Percentiles rank a stretch among this genome's conserved stretches.
phyloP scores from a whole-genome alignment of 2,797 vertebrate genomes.

The Poecilia velifera region DNA sequence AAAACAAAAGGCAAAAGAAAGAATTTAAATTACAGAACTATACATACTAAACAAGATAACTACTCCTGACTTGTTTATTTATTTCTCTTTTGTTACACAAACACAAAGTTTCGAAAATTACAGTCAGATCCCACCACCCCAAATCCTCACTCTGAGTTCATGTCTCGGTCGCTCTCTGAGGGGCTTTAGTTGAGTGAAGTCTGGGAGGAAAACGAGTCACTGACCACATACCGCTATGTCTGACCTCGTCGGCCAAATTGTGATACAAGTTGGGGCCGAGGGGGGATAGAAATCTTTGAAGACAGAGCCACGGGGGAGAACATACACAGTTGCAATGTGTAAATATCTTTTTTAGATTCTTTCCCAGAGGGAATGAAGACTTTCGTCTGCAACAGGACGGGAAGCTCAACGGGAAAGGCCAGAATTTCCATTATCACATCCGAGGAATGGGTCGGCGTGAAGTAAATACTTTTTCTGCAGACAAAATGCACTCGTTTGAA shows the following conservation, averaged over 20 bases:
- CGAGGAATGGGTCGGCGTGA: constrained; percentile 64
- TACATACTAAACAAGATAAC: background rate
- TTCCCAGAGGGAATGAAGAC: constrained; percentile 65
- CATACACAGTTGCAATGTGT: constrained; percentile 57
- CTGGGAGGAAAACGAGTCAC: constrained; percentile 62
- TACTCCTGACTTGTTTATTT: background rate
- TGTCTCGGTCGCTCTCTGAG: constrained; percentile 39
- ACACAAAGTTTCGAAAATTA: constrained; percentile 73
- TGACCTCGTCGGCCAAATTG: constrained; percentile 53
- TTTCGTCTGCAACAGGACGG: constrained; percentile 38
- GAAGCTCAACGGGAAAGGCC: constrained; percentile 56
- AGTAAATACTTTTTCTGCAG: constrained; percentile 58
- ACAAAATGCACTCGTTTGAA: constrained; percentile 54
- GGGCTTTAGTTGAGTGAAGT: constrained; percentile 60
- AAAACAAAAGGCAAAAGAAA: background rate
- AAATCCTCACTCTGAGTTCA: constrained; percentile 35
- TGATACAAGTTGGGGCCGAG: constrained; percentile 34
- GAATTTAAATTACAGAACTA: background rate
- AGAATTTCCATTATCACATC: constrained; percentile 64
- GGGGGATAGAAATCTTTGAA: constrained; percentile 50
- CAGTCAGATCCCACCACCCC: constrained; percentile 65
- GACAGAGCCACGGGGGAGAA: constrained; percentile 41
- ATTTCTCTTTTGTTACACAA: constrained; percentile 38
- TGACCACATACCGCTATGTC: constrained; percentile 53
- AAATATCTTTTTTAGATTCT: constrained; percentile 69